Evolutionary conservation across 2,113 vertebrate species (phyloP).

Genomic region (Apodemus speciosus): DNA sequence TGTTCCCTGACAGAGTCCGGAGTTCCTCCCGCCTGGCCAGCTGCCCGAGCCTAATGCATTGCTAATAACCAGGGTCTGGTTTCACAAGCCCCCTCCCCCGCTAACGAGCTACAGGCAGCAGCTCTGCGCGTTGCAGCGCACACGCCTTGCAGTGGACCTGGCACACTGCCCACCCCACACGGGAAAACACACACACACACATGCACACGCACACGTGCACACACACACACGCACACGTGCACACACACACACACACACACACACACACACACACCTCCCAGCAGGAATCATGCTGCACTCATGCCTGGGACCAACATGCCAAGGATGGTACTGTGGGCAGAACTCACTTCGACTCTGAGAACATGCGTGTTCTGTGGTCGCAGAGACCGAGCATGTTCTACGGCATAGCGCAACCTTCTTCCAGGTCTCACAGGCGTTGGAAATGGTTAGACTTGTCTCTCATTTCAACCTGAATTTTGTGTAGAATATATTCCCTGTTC

Average conservation of each 20-base stretch:
- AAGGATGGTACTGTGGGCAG: not conserved
- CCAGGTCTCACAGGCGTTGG: not conserved
- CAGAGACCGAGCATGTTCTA: not conserved
- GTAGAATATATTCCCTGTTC: not conserved
- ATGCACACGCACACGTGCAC: conserved; percentile 59
- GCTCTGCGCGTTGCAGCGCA: conserved; percentile 51
- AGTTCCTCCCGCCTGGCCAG: conserved; percentile 85
- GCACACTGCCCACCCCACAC: conserved; percentile 70
- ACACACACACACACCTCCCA: conserved; percentile 49
- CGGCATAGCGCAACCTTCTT: not conserved
- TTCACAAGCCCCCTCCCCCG: conserved; percentile 85
- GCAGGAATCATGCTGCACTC: conserved; percentile 46
- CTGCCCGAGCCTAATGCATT: conserved; percentile 87
- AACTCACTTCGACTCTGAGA: not conserved
- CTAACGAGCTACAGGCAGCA: conserved; percentile 82
- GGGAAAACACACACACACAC: conserved; percentile 64
- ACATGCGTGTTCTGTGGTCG: not conserved
- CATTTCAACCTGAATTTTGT: conserved; percentile 52
- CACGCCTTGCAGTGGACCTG: conserved; percentile 76
- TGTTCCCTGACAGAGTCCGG: conserved; percentile 87
- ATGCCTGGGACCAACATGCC: not conserved
- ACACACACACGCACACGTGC: conserved; percentile 48
- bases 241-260: conserved; percentile 64
- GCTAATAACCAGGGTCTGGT: conserved; percentile 89
- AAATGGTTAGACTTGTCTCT: conserved; percentile 13